Conservation (phyloP, 1,140 invertebrate species). For the Diorhabda sublineata region DNA sequence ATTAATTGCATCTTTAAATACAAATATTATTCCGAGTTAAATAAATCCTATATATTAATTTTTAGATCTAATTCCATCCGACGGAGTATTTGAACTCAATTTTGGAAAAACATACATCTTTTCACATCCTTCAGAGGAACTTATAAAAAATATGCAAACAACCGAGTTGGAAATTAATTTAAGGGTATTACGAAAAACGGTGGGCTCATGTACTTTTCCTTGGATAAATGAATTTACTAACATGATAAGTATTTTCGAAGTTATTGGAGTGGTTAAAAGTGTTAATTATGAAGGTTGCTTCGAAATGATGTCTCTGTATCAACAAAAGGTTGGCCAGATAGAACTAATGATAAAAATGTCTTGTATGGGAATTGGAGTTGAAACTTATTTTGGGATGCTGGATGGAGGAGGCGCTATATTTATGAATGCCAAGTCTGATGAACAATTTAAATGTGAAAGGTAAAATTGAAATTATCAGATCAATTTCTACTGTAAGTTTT, state of each 20-base stretch:
- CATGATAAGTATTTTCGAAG: constrained; percentile 34
- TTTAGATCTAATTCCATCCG: too few relatives aligned
- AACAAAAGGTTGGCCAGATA: constrained; percentile 26
- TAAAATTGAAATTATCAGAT: constrained; percentile 5
- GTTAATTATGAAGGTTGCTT: constrained; percentile 23
- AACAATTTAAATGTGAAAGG: constrained; percentile 38
- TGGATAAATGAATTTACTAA: constrained; percentile 37
- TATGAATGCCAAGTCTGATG: constrained; percentile 27
- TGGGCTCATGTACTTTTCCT: constrained; percentile 25
- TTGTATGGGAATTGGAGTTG: constrained; percentile 36
- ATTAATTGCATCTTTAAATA: too few relatives aligned
- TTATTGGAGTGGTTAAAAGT: constrained; percentile 27
- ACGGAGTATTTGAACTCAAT: constrained; percentile 7
- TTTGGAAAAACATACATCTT: constrained; percentile 36
- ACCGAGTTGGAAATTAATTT: constrained; percentile 31
- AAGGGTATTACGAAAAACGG: constrained; percentile 16
- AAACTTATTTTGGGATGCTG: constrained; percentile 33
- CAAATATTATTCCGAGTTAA: too few relatives aligned
- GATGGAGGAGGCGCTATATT: constrained; percentile 29
- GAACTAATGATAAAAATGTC: constrained; percentile 34
- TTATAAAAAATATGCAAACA: constrained; percentile 27
- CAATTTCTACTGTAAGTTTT: too few relatives aligned
- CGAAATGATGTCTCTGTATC: constrained; percentile 18
- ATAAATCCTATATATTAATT: too few relatives aligned
- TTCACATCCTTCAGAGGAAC: constrained; percentile 19